phyloP scores from a whole-genome alignment of 2,888 invertebrate genomes.

The Eurois occulta region DNA sequence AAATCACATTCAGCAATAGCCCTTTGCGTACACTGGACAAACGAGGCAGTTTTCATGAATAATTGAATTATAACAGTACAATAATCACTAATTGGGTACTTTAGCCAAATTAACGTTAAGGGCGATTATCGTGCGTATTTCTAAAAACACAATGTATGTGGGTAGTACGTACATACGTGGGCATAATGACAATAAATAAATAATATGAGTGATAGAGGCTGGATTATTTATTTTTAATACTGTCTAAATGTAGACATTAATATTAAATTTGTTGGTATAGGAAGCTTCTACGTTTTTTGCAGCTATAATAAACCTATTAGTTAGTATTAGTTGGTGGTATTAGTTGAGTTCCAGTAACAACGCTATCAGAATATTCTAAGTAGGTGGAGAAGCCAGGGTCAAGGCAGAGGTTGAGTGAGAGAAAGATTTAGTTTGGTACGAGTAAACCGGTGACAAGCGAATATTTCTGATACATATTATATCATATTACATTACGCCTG shows the following conservation, averaged over 20 bases:
- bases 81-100: not conserved
- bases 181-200: not conserved
- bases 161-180: not conserved
- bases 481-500: too few relatives aligned
- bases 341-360: too few relatives aligned
- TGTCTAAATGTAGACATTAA: not conserved
- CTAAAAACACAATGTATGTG: not conserved
- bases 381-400: too few relatives aligned
- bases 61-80: not conserved
- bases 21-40: not conserved
- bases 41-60: not conserved
- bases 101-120: not conserved
- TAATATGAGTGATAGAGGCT: not conserved
- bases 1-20: not conserved
- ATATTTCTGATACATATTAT: too few relatives aligned
- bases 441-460: too few relatives aligned
- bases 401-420: not conserved
- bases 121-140: not conserved
- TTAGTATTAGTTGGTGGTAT: too few relatives aligned
- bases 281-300: not conserved
- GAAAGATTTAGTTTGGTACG: not conserved
- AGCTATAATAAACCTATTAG: too few relatives aligned
- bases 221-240: not conserved
- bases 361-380: not conserved
- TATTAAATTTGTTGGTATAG: not conserved